phyloP scores from a whole-genome alignment of 2,888 invertebrate species.

The Nineta flava region DNA sequence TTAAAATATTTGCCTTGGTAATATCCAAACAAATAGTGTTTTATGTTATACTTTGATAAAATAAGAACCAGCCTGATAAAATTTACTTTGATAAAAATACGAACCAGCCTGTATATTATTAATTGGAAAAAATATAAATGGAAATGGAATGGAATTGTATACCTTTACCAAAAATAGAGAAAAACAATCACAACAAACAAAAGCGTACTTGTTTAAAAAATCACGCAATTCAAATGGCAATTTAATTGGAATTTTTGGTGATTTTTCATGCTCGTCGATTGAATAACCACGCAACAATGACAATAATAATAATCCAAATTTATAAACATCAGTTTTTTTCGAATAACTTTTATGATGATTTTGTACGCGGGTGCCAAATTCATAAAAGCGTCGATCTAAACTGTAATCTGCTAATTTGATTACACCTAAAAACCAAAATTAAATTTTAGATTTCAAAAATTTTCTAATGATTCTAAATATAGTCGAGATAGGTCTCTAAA shows the following conservation, averaged over 20 bases:
- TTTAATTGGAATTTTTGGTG: constrained; percentile 37
- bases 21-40: too few relatives aligned
- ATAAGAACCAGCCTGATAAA: too few relatives aligned
- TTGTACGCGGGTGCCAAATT: constrained; percentile 30
- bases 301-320: constrained; percentile 50
- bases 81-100: too few relatives aligned
- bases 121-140: too few relatives aligned
- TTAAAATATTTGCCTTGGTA: too few relatives aligned
- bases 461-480: constrained; percentile 1
- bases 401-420: constrained; percentile 52
- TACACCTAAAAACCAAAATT: constrained; percentile 21
- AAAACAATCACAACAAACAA: too few relatives aligned
- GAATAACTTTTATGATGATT: constrained; percentile 29
- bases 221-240: constrained; percentile 49
- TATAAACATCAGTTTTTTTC: constrained; percentile 58
- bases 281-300: constrained; percentile 41
- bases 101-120: too few relatives aligned
- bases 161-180: too few relatives aligned
- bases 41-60: too few relatives aligned
- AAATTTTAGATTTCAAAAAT: background rate
- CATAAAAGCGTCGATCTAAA: constrained; percentile 47
- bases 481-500: background rate
- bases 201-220: constrained; percentile 48
- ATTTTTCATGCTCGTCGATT: constrained; percentile 30
- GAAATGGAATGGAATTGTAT: too few relatives aligned